Percentiles rank a stretch among this genome's conserved stretches.
phyloP scores from a whole-genome alignment of 2,888 invertebrate genomes.

The Oxycera nigricornis region DNA sequence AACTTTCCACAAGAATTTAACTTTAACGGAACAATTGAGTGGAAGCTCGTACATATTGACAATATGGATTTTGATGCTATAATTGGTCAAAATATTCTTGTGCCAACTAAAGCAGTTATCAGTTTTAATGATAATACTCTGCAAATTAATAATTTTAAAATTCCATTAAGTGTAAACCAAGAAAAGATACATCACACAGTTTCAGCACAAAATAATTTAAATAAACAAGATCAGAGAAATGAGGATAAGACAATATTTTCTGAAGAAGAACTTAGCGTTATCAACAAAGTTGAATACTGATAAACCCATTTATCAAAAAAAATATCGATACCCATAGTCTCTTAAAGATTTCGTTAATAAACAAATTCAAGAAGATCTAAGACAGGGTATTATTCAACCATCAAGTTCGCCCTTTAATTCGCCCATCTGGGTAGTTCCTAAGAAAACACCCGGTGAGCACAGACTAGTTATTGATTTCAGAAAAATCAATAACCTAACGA shows the following conservation, averaged over 20 bases:
- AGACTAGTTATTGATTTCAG: constrained; percentile 32
- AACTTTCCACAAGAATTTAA: no score
- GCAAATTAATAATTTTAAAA: neutral
- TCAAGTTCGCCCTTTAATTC: constrained; percentile 8
- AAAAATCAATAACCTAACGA: constrained; percentile 42
- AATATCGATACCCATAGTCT: neutral
- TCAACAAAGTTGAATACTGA: neutral
- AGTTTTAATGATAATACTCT: constrained; percentile 9
- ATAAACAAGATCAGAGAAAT: neutral
- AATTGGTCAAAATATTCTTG: constrained; percentile 1
- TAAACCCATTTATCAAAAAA: neutral
- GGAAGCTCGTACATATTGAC: neutral
- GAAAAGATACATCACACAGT: neutral
- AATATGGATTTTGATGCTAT: neutral
- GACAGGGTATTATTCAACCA: neutral
- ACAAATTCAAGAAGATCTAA: neutral
- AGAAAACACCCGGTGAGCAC: constrained; percentile 8
- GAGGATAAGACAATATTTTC: neutral
- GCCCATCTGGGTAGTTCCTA: constrained; percentile 21
- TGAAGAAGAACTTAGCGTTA: neutral
- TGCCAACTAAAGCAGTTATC: neutral
- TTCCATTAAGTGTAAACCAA: constrained; percentile 1
- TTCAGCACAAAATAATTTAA: neutral
- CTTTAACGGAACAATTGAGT: neutral
- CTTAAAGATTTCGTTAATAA: neutral